Evolutionary conservation across 2,888 invertebrate species (phyloP).

Genomic region (Nemapogon koenigi): DNA sequence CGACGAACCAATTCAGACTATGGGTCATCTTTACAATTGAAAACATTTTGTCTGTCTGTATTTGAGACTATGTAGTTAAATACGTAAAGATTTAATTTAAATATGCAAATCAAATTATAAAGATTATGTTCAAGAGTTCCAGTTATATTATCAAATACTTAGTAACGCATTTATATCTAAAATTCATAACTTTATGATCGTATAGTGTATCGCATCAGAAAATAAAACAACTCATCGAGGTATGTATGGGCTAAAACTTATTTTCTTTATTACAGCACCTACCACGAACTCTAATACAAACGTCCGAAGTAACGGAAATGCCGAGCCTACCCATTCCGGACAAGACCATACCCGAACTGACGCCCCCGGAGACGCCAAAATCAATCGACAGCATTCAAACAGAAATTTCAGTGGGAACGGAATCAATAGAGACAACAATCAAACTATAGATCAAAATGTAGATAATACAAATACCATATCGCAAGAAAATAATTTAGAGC

Average conservation of each 20-base stretch:
- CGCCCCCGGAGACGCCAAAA: constrained; percentile 41
- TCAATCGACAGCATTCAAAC: constrained; percentile 18
- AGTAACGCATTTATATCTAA: too few species aligned
- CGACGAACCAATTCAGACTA: not conserved
- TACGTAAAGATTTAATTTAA: too few species aligned
- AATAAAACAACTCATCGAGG: too few species aligned
- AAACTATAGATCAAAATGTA: not conserved
- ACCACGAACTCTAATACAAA: constrained; percentile 45
- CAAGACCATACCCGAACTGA: constrained; percentile 47
- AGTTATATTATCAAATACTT: too few species aligned
- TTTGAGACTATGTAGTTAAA: too few species aligned
- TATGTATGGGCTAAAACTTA: too few species aligned
- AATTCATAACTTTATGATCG: too few species aligned
- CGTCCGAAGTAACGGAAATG: constrained; percentile 37
- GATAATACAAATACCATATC: not conserved
- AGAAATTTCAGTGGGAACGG: constrained; percentile 21
- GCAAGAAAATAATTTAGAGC: not conserved
- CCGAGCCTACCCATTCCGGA: constrained; percentile 37
- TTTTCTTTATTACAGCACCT: constrained; percentile 37
- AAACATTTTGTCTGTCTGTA: too few species aligned
- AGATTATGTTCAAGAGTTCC: too few species aligned
- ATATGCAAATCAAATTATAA: too few species aligned
- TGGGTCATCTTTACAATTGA: not conserved
- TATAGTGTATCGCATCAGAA: too few species aligned
- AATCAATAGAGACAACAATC: constrained; percentile 20